Percentiles rank a stretch among this genome's conserved stretches.
Evolutionary conservation across 2,113 vertebrate genomes (phyloP).

Genomic region (Cariama cristata): DNA sequence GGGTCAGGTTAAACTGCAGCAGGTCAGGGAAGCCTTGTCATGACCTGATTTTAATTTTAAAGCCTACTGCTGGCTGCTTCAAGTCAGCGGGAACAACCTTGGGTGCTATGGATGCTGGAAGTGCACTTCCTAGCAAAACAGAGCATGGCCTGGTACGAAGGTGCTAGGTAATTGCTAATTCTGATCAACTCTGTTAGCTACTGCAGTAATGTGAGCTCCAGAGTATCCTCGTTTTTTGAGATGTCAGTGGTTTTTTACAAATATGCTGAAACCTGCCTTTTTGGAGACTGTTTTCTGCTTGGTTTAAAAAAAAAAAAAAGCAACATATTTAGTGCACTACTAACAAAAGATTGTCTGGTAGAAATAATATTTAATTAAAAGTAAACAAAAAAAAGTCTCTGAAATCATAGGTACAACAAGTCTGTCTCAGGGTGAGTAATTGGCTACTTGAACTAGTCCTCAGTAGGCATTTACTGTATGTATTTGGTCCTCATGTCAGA

Average conservation of each 20-base stretch:
- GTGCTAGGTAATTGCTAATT: not conserved
- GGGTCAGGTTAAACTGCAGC: constrained; percentile 29
- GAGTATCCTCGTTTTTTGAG: not conserved
- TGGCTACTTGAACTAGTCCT: not conserved
- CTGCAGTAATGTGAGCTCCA: not conserved
- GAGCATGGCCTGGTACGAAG: not conserved
- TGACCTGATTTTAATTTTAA: constrained; percentile 35
- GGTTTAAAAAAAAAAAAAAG: not conserved
- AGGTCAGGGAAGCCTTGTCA: not conserved
- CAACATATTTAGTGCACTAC: not conserved
- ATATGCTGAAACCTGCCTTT: not conserved
- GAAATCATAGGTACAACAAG: not conserved
- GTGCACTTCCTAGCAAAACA: not conserved
- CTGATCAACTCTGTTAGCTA: not conserved
- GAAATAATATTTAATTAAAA: not conserved
- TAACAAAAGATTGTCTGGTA: not conserved
- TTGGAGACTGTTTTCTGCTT: not conserved
- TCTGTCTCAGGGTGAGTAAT: not conserved
- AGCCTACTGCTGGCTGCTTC: not conserved
- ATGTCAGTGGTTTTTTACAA: not conserved
- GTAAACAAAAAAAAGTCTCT: not conserved
- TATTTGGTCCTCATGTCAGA: not conserved
- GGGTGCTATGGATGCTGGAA: not conserved
- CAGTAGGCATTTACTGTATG: not conserved
- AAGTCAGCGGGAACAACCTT: not conserved